phyloP scores from a whole-genome alignment of 2,113 vertebrate species.

The Podarcis muralis region DNA sequence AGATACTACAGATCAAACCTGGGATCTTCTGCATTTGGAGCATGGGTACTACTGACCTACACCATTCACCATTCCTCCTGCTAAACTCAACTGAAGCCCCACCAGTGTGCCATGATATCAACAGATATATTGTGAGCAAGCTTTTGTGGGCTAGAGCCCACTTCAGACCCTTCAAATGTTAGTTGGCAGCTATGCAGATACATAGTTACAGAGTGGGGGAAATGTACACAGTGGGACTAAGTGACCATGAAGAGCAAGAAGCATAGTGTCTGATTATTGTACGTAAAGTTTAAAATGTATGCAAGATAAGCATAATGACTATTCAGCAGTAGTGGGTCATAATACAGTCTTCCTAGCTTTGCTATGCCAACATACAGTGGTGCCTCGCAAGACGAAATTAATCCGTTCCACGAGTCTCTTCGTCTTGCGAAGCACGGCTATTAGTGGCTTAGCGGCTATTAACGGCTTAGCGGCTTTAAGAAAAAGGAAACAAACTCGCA shows the following conservation, averaged over 20 bases:
- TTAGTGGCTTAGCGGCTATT: too few relatives aligned
- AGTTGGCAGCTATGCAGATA: too few relatives aligned
- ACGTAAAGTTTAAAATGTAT: background rate
- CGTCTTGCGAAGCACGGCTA: too few relatives aligned
- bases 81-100: background rate
- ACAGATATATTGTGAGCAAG: too few relatives aligned
- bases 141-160: too few relatives aligned
- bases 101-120: background rate
- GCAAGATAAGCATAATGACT: background rate
- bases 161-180: too few relatives aligned
- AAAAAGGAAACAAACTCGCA: too few relatives aligned
- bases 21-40: background rate
- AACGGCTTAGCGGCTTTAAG: too few relatives aligned
- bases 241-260: background rate
- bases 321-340: background rate
- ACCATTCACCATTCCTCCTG: background rate
- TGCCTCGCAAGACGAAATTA: too few relatives aligned
- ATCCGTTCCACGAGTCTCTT: too few relatives aligned
- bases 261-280: background rate
- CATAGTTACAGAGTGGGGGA: background rate
- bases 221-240: background rate
- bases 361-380: background rate
- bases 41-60: background rate
- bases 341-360: background rate
- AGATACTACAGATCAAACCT: background rate